Base-by-base conservation (phyloP, 1,140 invertebrate genomes). In the Ceratoteleas bidentatus region DNA sequence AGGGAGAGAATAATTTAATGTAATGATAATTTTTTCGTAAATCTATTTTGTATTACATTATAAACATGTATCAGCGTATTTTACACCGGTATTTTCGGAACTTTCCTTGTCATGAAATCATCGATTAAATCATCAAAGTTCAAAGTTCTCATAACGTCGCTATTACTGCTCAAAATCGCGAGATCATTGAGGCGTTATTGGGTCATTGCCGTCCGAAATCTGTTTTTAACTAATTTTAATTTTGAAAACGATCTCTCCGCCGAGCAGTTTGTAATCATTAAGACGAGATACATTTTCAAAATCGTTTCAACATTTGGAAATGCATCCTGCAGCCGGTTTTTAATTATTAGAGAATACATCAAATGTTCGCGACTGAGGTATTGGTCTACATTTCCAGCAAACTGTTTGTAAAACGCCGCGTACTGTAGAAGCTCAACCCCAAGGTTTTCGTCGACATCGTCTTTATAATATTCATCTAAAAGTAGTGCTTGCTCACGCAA, bases 381-480 rank as follows among this genome's bases (percentile, higher is more conserved):
- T 57, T 65, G 2, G 15, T 61, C 45, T 77, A 49, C 40, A 15
- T 64, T 57, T 64, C 13, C 43, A 47, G 38, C 57, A 56, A 14
- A 68, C 38, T 57, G 24, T 69, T 52, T 57, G 40, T 45, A 49
- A 77, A 69, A 64, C 54, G 45, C 62, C 32, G 43, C 60, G 32
- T 40, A 69, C 11, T 69, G 64, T 36, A 69, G 49, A 14, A 77
- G 49, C 16, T 77, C 57, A 4, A 50, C 15, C n/a, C 40, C 65
- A 52, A 77, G 58, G 34, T 69, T 62, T 62, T 77, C 50, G 10
- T 77, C 74, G 14, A 69, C 14, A 62, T 77, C 74, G 40, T 78
- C 16, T 62, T 70, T 70, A 15, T 78, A 78, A 32, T 58, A 32
- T 5, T 70, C 16, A 57, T 8, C 14, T 45, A 56, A 58, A 15